These are phyloP conservation scores for Athrips mouffetella DNA, from an alignment of 2,888 invertebrate species.

Conservation along the genomic window DNA sequence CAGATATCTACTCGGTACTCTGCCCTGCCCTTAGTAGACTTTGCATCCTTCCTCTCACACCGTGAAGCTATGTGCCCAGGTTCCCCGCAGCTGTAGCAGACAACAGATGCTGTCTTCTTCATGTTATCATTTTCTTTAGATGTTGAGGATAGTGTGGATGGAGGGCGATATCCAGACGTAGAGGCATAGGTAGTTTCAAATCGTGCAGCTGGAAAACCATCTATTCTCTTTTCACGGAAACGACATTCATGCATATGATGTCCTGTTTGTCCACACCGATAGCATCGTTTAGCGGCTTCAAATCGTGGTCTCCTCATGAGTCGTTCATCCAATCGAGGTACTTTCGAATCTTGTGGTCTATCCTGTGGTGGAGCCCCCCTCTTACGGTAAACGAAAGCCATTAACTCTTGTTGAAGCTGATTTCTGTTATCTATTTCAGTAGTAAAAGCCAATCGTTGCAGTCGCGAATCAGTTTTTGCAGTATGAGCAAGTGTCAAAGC, in stretches of 20 bases:
- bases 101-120: background rate
- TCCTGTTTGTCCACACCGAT: no score
- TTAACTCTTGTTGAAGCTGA: constrained; percentile 17
- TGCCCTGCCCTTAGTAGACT: background rate
- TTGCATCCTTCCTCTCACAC: constrained; percentile 1
- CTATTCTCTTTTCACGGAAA: no score
- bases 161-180: no score
- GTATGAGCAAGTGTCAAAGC: background rate
- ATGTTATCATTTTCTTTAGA: no score
- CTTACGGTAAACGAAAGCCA: constrained; percentile 16
- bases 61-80: constrained; percentile 19
- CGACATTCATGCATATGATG: no score
- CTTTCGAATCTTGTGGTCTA: background rate
- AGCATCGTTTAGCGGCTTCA: no score
- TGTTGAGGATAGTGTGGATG: no score
- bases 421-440: background rate
- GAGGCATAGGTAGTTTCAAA: no score
- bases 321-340: background rate
- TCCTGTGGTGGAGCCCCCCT: background rate
- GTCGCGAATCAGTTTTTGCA: background rate
- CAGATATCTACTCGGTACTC: constrained; percentile 17
- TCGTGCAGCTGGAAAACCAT: no score
- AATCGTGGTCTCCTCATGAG: constrained; percentile 12
- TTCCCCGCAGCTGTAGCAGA: constrained; percentile 18
- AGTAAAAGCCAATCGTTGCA: background rate